A percentile compares a stretch with the other conserved stretches of the same genome.
Evolutionary conservation across 2,888 invertebrate genomes (phyloP).

Genomic region (Alsophila aescularia): DNA sequence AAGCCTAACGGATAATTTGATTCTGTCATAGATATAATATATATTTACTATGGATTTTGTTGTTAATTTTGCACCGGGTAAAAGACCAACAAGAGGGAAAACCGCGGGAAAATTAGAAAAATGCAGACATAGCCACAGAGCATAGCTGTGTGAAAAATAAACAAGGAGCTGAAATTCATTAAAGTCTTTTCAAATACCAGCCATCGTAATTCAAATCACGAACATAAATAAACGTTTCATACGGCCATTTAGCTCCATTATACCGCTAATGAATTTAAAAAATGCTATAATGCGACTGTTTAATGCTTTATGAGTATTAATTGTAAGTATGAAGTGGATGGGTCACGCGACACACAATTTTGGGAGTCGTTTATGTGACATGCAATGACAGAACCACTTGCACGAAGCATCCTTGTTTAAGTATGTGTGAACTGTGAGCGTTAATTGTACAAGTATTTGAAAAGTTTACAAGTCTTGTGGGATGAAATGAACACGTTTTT

Average conservation of each 20-base stretch:
- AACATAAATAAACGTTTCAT: constrained; percentile 71
- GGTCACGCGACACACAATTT: constrained; percentile 55
- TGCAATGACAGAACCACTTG: not conserved
- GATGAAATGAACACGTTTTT: too few species aligned
- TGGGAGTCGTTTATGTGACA: not conserved
- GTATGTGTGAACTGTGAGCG: too few species aligned
- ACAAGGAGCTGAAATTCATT: constrained; percentile 10
- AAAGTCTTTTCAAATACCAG: constrained; percentile 37
- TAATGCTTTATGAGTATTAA: constrained; percentile 71
- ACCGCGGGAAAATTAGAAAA: too few species aligned
- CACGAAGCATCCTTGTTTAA: too few species aligned
- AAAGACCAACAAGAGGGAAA: too few species aligned
- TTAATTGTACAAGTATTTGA: too few species aligned
- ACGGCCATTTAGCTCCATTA: constrained; percentile 68
- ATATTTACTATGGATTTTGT: too few species aligned
- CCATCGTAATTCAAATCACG: constrained; percentile 67
- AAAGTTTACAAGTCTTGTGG: too few species aligned
- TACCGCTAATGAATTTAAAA: constrained; percentile 72
- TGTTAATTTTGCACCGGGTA: too few species aligned
- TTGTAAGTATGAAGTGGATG: constrained; percentile 48
- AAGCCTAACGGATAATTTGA: too few species aligned
- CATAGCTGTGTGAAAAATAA: not conserved
- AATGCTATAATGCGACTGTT: constrained; percentile 54
- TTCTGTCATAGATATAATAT: too few species aligned
- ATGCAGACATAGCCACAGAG: too few species aligned